These are phyloP conservation scores for Eleginops maclovinus DNA, from an alignment of 2,113 vertebrate species.

Conservation along the genomic window DNA sequence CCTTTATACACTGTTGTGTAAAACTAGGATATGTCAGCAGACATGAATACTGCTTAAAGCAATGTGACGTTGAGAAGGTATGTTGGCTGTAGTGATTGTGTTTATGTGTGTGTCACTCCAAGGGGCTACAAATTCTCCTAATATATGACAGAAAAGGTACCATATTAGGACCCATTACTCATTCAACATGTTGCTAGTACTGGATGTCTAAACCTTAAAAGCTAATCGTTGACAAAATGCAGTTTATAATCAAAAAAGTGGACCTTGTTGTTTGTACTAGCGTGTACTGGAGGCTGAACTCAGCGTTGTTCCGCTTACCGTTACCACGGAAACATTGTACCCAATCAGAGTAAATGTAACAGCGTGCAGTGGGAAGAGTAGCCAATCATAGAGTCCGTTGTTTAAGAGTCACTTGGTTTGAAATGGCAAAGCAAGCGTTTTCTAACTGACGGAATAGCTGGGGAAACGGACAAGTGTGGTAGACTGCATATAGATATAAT, in stretches of 20 bases:
- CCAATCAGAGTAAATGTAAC: conserved; percentile 68
- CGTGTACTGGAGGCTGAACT: neutral
- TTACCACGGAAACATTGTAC: conserved; percentile 64
- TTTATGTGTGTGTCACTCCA: no score
- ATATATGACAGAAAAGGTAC: no score
- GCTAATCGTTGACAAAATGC: no score
- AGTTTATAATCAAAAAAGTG: neutral
- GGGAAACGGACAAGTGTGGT: neutral
- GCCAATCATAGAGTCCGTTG: conserved; percentile 72
- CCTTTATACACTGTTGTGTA: no score
- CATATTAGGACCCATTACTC: no score
- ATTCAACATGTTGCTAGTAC: no score
- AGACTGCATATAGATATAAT: neutral
- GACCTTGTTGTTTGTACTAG: neutral
- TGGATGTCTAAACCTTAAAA: no score
- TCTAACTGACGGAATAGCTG: conserved; percentile 59
- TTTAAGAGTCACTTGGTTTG: conserved; percentile 71
- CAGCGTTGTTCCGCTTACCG: conserved; percentile 60
- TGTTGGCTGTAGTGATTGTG: no score
- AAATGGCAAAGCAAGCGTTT: conserved; percentile 68
- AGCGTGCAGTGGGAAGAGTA: neutral
- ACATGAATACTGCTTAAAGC: no score
- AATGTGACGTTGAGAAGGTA: no score
- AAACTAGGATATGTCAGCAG: no score
- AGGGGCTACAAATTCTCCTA: no score